Conservation (phyloP, 1,140 invertebrate genomes). For the Hestina assimilis region DNA sequence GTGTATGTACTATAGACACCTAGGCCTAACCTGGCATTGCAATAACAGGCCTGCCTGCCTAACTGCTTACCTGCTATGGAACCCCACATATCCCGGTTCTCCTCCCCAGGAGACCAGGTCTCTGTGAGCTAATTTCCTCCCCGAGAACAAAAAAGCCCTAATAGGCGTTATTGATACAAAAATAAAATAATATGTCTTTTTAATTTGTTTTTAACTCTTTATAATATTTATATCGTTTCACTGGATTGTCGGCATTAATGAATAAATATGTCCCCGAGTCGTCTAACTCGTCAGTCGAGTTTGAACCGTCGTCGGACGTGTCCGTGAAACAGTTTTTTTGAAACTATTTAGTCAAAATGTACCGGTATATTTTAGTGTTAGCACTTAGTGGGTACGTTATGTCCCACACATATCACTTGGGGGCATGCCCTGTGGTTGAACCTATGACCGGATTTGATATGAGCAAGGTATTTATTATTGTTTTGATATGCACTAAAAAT, state of each 20-base stretch:
- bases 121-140: no score
- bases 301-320: neutral
- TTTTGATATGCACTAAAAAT: no score
- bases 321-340: neutral
- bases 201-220: no score
- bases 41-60: no score
- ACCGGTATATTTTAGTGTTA: slow-evolving; percentile 37
- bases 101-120: no score
- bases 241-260: neutral
- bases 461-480: slow-evolving; percentile 79
- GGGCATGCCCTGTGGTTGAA: slow-evolving; percentile 85
- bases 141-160: no score
- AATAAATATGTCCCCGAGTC: slow-evolving; percentile 22
- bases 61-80: no score
- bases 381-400: slow-evolving; percentile 42
- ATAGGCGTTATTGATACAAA: no score
- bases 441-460: slow-evolving; percentile 85
- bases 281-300: slow-evolving; percentile 26
- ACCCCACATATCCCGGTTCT: no score
- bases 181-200: no score
- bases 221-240: neutral
- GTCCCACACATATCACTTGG: slow-evolving; percentile 84
- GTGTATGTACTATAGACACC: no score
- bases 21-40: no score
- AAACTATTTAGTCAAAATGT: slow-evolving; percentile 35